Conservation (phyloP, 1,140 invertebrate genomes). For the Drosophila sechellia region DNA sequence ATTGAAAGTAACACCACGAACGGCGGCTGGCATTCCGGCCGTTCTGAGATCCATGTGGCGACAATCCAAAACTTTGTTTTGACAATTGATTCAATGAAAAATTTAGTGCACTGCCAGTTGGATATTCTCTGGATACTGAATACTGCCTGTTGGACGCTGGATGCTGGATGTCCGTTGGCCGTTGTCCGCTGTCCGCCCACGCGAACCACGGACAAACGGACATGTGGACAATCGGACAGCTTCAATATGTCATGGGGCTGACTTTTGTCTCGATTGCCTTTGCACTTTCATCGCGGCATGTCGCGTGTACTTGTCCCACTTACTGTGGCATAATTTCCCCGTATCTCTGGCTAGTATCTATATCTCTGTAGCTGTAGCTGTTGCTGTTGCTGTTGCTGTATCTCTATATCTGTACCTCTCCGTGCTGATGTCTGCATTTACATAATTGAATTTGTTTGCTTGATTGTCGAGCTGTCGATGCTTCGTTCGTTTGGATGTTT, state of each 20-base stretch:
- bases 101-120: conserved; percentile 64
- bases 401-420: conserved; percentile 12
- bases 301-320: conserved; percentile 67
- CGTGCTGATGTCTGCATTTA: conserved; percentile 80
- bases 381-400: neutral
- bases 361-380: conserved; percentile 32
- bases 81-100: conserved; percentile 83
- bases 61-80: conserved; percentile 81
- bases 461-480: conserved; percentile 81
- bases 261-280: conserved; percentile 68
- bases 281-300: conserved; percentile 59
- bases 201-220: conserved; percentile 41
- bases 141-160: conserved; percentile 17
- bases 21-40: conserved; percentile 29
- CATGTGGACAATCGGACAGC: conserved; percentile 48
- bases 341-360: conserved; percentile 27
- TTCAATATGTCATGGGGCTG: conserved; percentile 59
- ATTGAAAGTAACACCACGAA: conserved; percentile 83
- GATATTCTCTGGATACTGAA: conserved; percentile 7
- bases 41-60: conserved; percentile 55
- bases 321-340: conserved; percentile 63
- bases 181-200: conserved; percentile 10
- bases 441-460: conserved; percentile 84
- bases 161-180: conserved; percentile 11
- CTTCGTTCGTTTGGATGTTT: conserved; percentile 30